Evolutionary conservation across 2,888 invertebrate genomes (phyloP).

Genomic region (Diplazon laetatorius): DNA sequence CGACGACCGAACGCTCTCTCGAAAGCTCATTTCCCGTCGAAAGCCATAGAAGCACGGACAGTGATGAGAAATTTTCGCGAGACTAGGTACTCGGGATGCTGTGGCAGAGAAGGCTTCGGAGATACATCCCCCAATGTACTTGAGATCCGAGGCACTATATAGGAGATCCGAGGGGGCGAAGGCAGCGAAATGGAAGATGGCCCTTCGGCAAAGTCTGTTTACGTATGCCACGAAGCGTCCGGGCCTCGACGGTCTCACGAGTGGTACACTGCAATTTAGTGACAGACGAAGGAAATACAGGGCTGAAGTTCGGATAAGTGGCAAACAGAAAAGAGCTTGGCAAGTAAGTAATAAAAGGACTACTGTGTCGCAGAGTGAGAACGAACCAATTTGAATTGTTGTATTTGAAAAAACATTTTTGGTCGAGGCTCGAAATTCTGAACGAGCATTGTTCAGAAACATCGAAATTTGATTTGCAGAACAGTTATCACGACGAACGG

Average conservation of each 20-base stretch:
- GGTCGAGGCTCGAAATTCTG: background rate
- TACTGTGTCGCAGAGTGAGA: background rate
- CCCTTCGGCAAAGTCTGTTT: conserved; percentile 62
- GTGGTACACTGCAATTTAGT: conserved; percentile 58
- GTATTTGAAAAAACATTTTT: background rate
- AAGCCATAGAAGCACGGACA: background rate
- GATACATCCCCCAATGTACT: conserved; percentile 37
- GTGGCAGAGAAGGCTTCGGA: conserved; percentile 17
- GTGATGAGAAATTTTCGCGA: conserved; percentile 14
- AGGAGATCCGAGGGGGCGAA: conserved; percentile 1
- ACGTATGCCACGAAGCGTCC: conserved; percentile 63
- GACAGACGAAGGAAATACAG: conserved; percentile 17
- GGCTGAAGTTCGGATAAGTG: background rate
- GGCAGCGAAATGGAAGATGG: conserved; percentile 5
- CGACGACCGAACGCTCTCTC: conserved; percentile 9
- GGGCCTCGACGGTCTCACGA: conserved; percentile 48
- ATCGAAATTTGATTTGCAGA: background rate
- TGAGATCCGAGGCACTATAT: conserved; percentile 40
- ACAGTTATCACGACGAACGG: too few relatives aligned
- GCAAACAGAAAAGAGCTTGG: conserved; percentile 4
- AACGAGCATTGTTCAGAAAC: background rate
- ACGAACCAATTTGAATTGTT: background rate
- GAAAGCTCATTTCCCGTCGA: conserved; percentile 14
- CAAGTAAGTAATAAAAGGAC: background rate
- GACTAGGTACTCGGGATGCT: conserved; percentile 1